Percentiles rank a stretch among this genome's conserved stretches.
Evolutionary conservation across 1,140 invertebrate species (phyloP).

Genomic region (Lepidurus apus): DNA sequence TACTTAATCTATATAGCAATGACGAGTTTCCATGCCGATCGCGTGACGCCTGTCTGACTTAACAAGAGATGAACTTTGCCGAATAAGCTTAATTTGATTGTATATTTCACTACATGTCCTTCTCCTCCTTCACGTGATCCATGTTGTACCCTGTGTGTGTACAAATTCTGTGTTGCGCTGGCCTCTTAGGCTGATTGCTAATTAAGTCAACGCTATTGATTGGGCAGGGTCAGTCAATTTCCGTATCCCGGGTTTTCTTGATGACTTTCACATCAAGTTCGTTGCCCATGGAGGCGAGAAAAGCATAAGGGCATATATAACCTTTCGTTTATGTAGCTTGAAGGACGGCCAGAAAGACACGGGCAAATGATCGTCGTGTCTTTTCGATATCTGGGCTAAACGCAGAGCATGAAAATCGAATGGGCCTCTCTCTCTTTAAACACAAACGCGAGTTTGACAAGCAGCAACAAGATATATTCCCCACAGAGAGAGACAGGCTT

Average conservation of each 20-base stretch:
- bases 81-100: no score
- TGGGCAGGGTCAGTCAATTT: background rate
- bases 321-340: background rate
- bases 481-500: background rate
- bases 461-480: background rate
- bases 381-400: background rate
- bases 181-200: background rate
- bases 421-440: background rate
- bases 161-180: slow-evolving; percentile 1
- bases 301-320: background rate
- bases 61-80: background rate
- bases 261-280: background rate
- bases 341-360: background rate
- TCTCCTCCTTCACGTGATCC: background rate
- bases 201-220: background rate
- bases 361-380: background rate
- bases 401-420: background rate
- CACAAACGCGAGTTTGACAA: background rate
- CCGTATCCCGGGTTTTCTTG: background rate
- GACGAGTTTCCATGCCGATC: no score
- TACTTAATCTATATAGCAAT: no score
- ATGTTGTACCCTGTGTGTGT: background rate
- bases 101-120: background rate
- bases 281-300: background rate
- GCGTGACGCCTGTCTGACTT: no score